A percentile compares a stretch with the other conserved stretches of the same genome.
Conservation (phyloP, 2,888 invertebrate genomes). For the Drosophila paucipuncta region DNA sequence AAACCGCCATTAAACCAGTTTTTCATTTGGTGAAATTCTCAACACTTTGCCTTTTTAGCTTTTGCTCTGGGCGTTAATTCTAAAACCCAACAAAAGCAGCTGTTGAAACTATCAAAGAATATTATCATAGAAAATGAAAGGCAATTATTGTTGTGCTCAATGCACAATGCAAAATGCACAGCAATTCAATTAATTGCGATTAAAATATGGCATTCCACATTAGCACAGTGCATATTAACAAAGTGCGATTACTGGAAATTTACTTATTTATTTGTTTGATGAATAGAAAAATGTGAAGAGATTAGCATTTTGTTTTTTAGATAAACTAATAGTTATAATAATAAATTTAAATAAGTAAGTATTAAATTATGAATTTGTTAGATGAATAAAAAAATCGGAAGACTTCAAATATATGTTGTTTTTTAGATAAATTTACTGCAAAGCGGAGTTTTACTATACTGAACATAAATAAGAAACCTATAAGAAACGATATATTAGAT, state of each 20-base stretch:
- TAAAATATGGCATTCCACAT: conserved; percentile 13
- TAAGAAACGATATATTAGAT: background rate
- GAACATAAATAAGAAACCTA: background rate
- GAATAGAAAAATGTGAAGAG: background rate
- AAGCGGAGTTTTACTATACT: too few species aligned
- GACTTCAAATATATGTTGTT: too few species aligned
- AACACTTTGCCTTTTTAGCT: conserved; percentile 3
- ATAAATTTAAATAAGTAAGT: too few species aligned
- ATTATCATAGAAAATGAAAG: conserved; percentile 52
- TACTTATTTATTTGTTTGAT: background rate
- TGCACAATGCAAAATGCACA: conserved; percentile 44
- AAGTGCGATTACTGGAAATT: background rate
- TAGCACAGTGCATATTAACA: conserved; percentile 20
- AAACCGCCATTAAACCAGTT: conserved; percentile 56
- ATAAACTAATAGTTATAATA: background rate
- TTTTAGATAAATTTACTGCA: background rate
- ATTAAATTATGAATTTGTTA: background rate
- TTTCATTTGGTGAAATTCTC: conserved; percentile 70
- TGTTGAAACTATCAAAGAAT: conserved; percentile 63
- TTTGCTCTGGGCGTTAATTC: conserved; percentile 36
- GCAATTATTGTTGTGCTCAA: conserved; percentile 61
- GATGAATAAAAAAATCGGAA: background rate
- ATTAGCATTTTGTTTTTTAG: background rate
- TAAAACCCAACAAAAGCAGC: conserved; percentile 37
- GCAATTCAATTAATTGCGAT: conserved; percentile 61